These are phyloP conservation scores for Synanthedon tipuliformis DNA, from an alignment of 2,888 invertebrate species.

Conservation along the genomic window DNA sequence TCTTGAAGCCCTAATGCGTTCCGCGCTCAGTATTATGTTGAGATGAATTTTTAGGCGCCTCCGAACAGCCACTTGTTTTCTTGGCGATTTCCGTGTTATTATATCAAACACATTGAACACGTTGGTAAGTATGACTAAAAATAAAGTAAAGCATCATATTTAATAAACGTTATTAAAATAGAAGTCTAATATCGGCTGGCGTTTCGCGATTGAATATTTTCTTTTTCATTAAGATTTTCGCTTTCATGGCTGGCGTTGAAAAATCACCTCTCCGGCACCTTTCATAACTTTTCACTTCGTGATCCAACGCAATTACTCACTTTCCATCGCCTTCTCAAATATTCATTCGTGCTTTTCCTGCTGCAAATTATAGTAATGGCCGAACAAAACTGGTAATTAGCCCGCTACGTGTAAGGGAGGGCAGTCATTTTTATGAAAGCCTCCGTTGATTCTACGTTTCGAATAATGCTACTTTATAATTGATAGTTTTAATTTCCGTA, in stretches of 20 bases:
- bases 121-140: background rate
- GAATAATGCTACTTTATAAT: slow-evolving; percentile 23
- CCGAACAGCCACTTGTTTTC: slow-evolving; percentile 21
- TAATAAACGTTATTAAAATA: background rate
- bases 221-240: slow-evolving; percentile 62
- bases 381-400: slow-evolving; percentile 63
- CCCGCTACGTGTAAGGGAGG: slow-evolving; percentile 33
- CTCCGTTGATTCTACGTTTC: slow-evolving; percentile 12
- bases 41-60: slow-evolving; percentile 59
- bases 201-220: slow-evolving; percentile 49
- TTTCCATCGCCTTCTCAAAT: slow-evolving; percentile 68
- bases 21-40: slow-evolving; percentile 50
- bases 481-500: slow-evolving; percentile 30
- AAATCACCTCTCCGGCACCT: slow-evolving; percentile 61
- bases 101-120: background rate
- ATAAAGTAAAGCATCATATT: background rate
- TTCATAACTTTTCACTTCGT: slow-evolving; percentile 71
- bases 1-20: slow-evolving; percentile 67
- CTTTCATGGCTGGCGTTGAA: slow-evolving; percentile 50
- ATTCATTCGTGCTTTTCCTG: slow-evolving; percentile 66
- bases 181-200: slow-evolving; percentile 19
- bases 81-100: slow-evolving; percentile 5
- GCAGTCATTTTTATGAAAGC: slow-evolving; percentile 35
- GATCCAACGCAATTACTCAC: slow-evolving; percentile 66
- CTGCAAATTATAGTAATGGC: slow-evolving; percentile 64